phyloP scores from a whole-genome alignment of 2,113 vertebrate genomes.

The Melanerpes aurifrons region DNA sequence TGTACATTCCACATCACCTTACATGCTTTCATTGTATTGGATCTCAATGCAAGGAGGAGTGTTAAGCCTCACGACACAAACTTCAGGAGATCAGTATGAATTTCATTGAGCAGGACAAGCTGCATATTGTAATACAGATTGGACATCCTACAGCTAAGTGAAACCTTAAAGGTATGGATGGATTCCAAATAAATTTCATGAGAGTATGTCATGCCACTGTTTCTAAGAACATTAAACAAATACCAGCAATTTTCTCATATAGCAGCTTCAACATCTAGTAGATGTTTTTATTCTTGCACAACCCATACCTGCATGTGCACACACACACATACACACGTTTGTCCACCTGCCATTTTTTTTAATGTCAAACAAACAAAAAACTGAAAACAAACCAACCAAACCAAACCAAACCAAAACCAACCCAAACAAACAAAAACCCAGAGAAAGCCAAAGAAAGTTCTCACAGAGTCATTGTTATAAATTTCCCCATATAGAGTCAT shows the following conservation, averaged over 20 bases:
- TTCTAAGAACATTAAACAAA: background rate
- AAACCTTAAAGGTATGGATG: background rate
- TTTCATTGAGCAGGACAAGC: background rate
- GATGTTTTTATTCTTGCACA: background rate
- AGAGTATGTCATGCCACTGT: background rate
- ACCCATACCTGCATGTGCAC: background rate
- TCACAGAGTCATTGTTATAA: background rate
- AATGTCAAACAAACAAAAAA: too few relatives aligned
- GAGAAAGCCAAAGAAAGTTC: background rate
- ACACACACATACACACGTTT: background rate
- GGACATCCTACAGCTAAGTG: background rate
- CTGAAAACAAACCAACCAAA: too few relatives aligned
- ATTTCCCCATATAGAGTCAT: background rate
- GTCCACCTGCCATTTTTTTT: background rate
- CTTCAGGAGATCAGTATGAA: background rate
- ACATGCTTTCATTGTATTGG: background rate
- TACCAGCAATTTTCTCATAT: background rate
- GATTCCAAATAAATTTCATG: background rate
- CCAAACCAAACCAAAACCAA: too few relatives aligned
- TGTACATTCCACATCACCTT: background rate
- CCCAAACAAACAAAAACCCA: background rate
- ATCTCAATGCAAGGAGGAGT: background rate
- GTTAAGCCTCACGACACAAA: background rate
- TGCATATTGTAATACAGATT: background rate
- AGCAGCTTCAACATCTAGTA: background rate